Conservation (phyloP, 35 echinoderm and acorn worm genomes). For the Amphiura filiformis region DNA sequence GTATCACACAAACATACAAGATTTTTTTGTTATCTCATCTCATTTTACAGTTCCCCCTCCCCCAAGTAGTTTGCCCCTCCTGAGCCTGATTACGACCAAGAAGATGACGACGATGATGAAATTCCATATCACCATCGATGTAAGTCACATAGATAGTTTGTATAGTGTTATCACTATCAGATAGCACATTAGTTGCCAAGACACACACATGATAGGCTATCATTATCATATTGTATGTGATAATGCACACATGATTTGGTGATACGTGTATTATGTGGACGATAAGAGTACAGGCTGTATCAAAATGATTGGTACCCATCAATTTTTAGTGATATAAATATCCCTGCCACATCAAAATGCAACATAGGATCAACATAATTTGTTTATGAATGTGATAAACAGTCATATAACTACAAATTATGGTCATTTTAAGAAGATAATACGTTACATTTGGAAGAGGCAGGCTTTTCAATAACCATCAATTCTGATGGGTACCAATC, state of each 20-base stretch:
- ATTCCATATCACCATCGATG: background rate
- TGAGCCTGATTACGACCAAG: background rate
- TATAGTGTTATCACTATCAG: background rate
- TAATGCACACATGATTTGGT: background rate
- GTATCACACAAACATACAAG: too few species aligned
- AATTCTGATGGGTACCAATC: too few species aligned
- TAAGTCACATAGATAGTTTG: background rate
- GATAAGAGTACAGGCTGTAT: too few species aligned
- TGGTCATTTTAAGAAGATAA: too few species aligned
- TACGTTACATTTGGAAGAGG: too few species aligned
- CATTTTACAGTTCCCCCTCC: background rate
- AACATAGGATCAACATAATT: too few species aligned
- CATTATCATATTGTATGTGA: background rate
- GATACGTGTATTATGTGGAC: background rate
- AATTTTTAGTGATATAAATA: too few species aligned
- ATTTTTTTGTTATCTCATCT: background rate
- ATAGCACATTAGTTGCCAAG: background rate
- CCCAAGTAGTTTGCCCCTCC: background rate
- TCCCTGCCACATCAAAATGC: too few species aligned
- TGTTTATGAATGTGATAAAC: too few species aligned
- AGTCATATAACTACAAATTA: too few species aligned
- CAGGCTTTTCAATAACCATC: too few species aligned
- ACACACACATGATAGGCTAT: background rate
- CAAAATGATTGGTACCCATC: too few species aligned
- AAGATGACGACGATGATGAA: background rate